Base-by-base conservation (phyloP, 1,140 invertebrate genomes). In the Macrobrachium rosenbergii region DNA sequence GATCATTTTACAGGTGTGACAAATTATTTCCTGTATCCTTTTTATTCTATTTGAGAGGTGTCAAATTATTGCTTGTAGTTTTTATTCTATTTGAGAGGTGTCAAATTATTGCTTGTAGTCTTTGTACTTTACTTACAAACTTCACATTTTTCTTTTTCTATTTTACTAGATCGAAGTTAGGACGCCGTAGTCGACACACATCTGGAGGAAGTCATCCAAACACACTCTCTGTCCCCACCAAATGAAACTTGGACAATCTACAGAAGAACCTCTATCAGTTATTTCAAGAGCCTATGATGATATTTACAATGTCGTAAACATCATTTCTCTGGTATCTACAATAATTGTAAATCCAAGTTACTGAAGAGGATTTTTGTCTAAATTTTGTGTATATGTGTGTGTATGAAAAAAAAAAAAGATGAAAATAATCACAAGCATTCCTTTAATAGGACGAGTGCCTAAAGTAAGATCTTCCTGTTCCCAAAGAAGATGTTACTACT, bases 171-270 rank as follows among this genome's bases (percentile, higher is more conserved):
- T 88, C 89, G 64, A 89, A 88, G 75, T 79, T 89, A 52, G 89
- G 87, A 28, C 77, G 87, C 45, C 82, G 89, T 8, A 86, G 86
- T 23, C 89, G 89, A 12, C 89, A 89, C 86, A 89, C 89, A 60
- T 89, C 87, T 19, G 89, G 87, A 45, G 87, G 89, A 59, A 89
- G 79, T 76, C 89, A 89, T 79, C 87, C 87, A 77, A 86, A 82
- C 60, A 88, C 89, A 37, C 89, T 89, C 59, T 88, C 86, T 67
- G 67, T 89, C 23, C 82, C 88, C 52, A 64, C 83, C 28, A 89
- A 89, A 60, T 89, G 88, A 89, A 59, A 82, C 58, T 69, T 45
- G 83, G 80, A 64, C 45, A 69, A 77, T 77, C 79, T 43, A 43
- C 52, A 28, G 69, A 58, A 23, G 14, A 52, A 52, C 52, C 52